Conservation (phyloP, 2,888 invertebrate species). For the Nipponacmea schrenckii region DNA sequence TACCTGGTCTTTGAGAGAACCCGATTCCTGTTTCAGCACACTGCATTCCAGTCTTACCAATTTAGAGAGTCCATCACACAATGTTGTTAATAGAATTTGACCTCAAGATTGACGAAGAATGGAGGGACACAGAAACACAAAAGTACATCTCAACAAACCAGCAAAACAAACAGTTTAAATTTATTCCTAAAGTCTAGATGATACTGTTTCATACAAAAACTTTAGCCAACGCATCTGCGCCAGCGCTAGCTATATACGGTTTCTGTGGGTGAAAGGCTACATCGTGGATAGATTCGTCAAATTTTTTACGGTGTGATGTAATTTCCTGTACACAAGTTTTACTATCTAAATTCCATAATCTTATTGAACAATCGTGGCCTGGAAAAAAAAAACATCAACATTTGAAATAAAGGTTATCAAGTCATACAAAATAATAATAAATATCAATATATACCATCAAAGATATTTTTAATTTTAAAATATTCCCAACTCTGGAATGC, state of each 20-base stretch:
- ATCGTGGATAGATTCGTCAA: conserved; percentile 98
- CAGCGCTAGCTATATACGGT: conserved; percentile 98
- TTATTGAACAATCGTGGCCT: conserved; percentile 74
- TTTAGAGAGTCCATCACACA: too few species aligned
- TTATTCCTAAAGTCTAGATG: neutral
- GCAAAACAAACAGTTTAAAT: neutral
- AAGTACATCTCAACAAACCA: too few species aligned
- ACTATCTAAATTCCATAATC: conserved; percentile 79
- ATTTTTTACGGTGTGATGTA: conserved; percentile 99
- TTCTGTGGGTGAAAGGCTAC: conserved; percentile 99
- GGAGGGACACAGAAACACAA: too few species aligned
- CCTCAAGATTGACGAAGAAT: too few species aligned
- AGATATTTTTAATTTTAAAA: neutral
- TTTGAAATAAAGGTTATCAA: too few species aligned
- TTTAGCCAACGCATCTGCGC: conserved; percentile 98
- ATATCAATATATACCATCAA: neutral
- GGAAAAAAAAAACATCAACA: conserved; percentile 24
- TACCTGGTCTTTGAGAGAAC: too few species aligned
- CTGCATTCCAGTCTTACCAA: too few species aligned
- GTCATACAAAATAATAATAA: too few species aligned
- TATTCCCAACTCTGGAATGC: too few species aligned
- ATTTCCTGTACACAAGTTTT: conserved; percentile 99
- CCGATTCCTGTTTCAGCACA: too few species aligned
- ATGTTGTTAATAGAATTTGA: too few species aligned
- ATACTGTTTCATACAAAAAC: conserved; percentile 77